These are phyloP conservation scores for Oreochromis niloticus DNA, from an alignment of 2,113 vertebrate species.

Conservation along the genomic window DNA sequence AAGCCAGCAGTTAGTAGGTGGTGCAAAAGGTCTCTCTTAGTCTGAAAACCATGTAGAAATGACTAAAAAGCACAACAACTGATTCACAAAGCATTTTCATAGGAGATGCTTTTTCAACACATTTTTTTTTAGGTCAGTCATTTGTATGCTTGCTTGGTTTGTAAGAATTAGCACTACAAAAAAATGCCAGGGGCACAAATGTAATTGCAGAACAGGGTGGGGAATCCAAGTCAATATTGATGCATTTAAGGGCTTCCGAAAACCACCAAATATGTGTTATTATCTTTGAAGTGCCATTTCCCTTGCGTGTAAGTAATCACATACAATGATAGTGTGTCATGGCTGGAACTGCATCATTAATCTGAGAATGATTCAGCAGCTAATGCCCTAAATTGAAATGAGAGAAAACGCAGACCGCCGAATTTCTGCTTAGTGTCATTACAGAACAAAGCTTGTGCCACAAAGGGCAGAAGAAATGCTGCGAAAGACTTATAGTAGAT, in stretches of 20 bases:
- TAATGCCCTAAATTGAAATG: conserved; percentile 40
- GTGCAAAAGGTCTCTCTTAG: background rate
- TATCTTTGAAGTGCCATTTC: conserved; percentile 42
- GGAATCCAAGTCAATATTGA: conserved; percentile 22
- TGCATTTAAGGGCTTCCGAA: conserved; percentile 23
- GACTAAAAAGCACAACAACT: background rate
- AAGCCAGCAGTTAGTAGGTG: background rate
- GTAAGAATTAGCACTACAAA: conserved; percentile 6
- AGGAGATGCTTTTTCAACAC: background rate
- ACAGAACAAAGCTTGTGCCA: conserved; percentile 11
- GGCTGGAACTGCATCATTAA: conserved; percentile 38
- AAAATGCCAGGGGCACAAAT: conserved; percentile 22
- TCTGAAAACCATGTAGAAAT: background rate
- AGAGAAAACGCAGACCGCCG: background rate
- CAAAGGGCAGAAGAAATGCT: background rate
- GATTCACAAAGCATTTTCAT: background rate
- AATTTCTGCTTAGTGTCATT: conserved; percentile 30
- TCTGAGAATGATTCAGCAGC: conserved; percentile 31
- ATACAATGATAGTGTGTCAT: conserved; percentile 24
- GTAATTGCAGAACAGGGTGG: conserved; percentile 27
- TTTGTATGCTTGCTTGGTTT: background rate
- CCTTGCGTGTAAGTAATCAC: conserved; percentile 7
- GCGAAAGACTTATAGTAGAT: background rate
- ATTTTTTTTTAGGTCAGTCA: background rate
- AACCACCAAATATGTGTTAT: conserved; percentile 28